Evolutionary conservation across 2,888 invertebrate genomes (phyloP).

Genomic region (Saturnia pavonia): DNA sequence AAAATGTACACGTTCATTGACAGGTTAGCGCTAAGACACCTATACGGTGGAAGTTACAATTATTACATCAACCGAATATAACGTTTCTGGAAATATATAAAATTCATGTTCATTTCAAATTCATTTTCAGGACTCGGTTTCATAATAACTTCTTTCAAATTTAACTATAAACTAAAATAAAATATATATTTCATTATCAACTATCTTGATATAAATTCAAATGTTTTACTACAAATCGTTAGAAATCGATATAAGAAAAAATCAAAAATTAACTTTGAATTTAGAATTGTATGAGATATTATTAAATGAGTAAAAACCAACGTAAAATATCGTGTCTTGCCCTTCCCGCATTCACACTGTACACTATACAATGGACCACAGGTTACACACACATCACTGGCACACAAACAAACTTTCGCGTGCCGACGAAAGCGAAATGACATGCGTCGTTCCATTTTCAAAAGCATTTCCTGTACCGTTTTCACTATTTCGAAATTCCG

Average conservation of each 20-base stretch:
- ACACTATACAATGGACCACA: constrained; percentile 20
- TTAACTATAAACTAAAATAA: too few species aligned
- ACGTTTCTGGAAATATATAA: too few species aligned
- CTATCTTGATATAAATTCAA: neutral
- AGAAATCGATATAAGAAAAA: neutral
- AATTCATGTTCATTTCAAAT: too few species aligned
- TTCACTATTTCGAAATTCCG: constrained; percentile 40
- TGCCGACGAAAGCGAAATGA: constrained; percentile 49
- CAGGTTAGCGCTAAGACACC: too few species aligned
- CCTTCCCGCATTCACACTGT: neutral
- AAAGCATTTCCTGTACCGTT: constrained; percentile 50
- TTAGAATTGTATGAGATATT: too few species aligned
- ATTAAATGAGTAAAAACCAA: neutral
- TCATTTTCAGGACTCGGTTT: neutral
- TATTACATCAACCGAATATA: too few species aligned
- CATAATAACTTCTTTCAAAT: neutral
- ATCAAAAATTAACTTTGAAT: too few species aligned
- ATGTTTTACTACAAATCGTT: neutral
- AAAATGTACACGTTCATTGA: too few species aligned
- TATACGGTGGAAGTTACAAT: too few species aligned
- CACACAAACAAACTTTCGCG: constrained; percentile 45
- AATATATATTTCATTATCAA: too few species aligned
- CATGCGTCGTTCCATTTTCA: constrained; percentile 47
- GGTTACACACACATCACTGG: constrained; percentile 37
- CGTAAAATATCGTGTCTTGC: neutral